Conservation (phyloP, 2,888 invertebrate species). For the Heliconius charithonia region DNA sequence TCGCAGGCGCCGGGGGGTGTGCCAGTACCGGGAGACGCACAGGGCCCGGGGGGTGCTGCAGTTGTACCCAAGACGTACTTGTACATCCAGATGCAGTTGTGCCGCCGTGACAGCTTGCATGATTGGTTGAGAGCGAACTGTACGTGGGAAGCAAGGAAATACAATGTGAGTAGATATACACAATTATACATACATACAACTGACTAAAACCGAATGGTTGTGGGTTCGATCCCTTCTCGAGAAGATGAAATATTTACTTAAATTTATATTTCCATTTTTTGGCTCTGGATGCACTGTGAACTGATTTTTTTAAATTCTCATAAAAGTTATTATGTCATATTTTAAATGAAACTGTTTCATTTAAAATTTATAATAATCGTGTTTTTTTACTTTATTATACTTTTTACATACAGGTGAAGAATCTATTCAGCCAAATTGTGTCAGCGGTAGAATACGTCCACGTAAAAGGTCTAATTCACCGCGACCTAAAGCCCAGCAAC, state of each 20-base stretch:
- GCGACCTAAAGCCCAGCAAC: conserved; percentile 93
- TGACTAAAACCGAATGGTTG: too few relatives aligned
- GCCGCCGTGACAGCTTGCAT: conserved; percentile 92
- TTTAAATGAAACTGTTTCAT: too few relatives aligned
- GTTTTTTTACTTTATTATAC: not conserved
- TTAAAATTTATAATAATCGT: too few relatives aligned
- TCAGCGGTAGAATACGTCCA: conserved; percentile 98
- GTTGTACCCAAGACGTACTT: conserved; percentile 86
- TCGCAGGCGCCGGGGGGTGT: conserved; percentile 40
- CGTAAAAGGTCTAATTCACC: conserved; percentile 94
- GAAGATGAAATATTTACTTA: too few relatives aligned
- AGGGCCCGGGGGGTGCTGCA: not conserved
- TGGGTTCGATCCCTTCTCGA: too few relatives aligned
- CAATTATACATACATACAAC: too few relatives aligned
- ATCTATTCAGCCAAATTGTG: conserved; percentile 94
- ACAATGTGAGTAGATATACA: conserved; percentile 58
- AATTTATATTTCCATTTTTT: too few relatives aligned
- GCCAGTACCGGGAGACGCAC: not conserved
- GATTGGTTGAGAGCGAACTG: conserved; percentile 92
- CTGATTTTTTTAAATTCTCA: not conserved
- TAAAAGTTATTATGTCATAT: too few relatives aligned
- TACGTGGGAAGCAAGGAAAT: conserved; percentile 69
- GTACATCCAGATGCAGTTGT: conserved; percentile 99
- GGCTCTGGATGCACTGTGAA: too few relatives aligned
- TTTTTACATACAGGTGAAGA: conserved; percentile 74